Evolutionary conservation across 2,888 invertebrate genomes (phyloP).

Genomic region (Pelosia muscerda): DNA sequence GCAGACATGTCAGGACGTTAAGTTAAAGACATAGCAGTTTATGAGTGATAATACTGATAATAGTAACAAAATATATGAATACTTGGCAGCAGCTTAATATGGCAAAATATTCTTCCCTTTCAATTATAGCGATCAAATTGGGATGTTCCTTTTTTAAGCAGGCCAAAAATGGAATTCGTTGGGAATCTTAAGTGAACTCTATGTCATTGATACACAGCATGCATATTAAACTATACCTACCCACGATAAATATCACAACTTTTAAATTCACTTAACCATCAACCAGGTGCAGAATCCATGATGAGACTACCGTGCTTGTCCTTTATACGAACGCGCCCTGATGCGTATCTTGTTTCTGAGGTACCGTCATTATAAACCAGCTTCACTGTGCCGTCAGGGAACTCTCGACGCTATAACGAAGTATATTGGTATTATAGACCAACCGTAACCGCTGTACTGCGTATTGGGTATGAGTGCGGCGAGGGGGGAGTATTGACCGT

Average conservation of each 20-base stretch:
- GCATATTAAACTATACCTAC: slow-evolving; percentile 6
- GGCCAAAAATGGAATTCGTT: not conserved
- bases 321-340: slow-evolving; percentile 94
- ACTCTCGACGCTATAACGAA: slow-evolving; percentile 91
- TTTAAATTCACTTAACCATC: slow-evolving; percentile 16
- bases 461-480: too few relatives aligned
- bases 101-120: too few relatives aligned
- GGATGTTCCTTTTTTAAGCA: too few relatives aligned
- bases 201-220: not conserved
- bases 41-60: slow-evolving; percentile 3
- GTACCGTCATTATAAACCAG: slow-evolving; percentile 95
- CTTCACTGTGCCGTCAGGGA: slow-evolving; percentile 97
- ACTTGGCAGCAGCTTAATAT: not conserved
- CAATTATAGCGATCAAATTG: too few relatives aligned
- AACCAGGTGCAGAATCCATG: slow-evolving; percentile 88
- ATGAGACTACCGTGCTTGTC: slow-evolving; percentile 94
- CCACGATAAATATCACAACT: not conserved
- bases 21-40: not conserved
- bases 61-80: not conserved
- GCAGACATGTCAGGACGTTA: too few relatives aligned
- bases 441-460: too few relatives aligned
- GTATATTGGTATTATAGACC: not conserved
- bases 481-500: too few relatives aligned
- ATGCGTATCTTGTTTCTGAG: slow-evolving; percentile 96
- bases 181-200: not conserved